These are phyloP conservation scores for Heteractis magnifica DNA, from an alignment of 92 coral and sea anemone genomes.

Conservation along the genomic window DNA sequence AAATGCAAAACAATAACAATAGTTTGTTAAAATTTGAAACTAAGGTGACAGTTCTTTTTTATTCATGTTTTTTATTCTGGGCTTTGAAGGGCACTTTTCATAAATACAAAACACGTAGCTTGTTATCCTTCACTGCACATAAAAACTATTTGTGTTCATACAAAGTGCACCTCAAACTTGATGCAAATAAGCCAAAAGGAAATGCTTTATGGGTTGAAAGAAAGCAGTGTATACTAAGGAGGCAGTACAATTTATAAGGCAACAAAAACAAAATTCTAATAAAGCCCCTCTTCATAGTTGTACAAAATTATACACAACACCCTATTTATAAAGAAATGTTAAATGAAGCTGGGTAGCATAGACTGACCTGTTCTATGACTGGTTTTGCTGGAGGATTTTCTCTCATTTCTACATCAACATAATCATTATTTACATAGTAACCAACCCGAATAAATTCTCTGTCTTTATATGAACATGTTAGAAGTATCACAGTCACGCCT, in stretches of 20 bases:
- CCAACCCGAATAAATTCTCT: conserved; percentile 95
- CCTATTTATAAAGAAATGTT: no score
- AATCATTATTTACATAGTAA: conserved; percentile 94
- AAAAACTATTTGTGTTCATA: no score
- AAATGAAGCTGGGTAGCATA: no score
- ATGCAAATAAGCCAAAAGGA: neutral
- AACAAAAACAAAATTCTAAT: no score
- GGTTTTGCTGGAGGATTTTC: conserved; percentile 98
- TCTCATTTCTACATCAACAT: conserved; percentile 76
- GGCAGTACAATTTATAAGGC: neutral
- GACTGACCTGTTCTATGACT: conserved; percentile 80
- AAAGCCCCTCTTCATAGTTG: no score
- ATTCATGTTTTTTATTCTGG: no score
- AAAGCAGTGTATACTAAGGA: neutral
- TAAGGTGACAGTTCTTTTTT: no score
- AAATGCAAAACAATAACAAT: neutral
- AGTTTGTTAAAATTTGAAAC: neutral
- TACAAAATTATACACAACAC: no score
- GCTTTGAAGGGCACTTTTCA: no score
- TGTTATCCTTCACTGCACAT: no score
- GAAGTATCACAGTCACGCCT: conserved; percentile 91
- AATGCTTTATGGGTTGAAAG: neutral
- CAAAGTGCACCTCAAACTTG: no score
- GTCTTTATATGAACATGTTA: conserved; percentile 86
- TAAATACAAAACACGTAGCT: no score